Conservation (phyloP, 1,140 invertebrate species). For the Neodiprion lecontei region DNA sequence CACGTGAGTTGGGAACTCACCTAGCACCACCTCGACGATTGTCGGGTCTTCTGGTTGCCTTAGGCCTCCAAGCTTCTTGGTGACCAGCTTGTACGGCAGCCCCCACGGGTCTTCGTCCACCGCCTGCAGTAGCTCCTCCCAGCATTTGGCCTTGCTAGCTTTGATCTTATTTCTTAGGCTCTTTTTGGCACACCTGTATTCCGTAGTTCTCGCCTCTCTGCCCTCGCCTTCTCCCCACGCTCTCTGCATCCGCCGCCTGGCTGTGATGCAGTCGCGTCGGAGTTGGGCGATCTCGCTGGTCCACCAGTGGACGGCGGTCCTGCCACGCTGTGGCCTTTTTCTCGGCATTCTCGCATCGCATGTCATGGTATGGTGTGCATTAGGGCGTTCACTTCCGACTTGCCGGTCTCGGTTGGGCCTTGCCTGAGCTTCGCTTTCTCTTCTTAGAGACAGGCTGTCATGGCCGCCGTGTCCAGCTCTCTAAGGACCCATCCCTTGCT, state of each 20-base stretch:
- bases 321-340: too few species aligned
- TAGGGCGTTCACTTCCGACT: constrained; percentile 28
- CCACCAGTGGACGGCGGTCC: too few species aligned
- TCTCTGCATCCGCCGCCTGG: too few species aligned
- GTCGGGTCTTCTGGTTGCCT: not conserved
- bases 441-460: constrained; percentile 12
- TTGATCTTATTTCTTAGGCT: constrained; percentile 11
- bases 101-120: too few species aligned
- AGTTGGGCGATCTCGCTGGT: constrained; percentile 28
- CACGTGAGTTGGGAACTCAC: constrained; percentile 5
- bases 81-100: too few species aligned
- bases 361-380: too few species aligned
- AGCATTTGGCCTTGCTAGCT: too few species aligned
- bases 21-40: constrained; percentile 28
- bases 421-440: constrained; percentile 13
- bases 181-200: constrained; percentile 24
- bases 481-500: constrained; percentile 18
- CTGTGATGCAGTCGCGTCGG: constrained; percentile 24
- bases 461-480: constrained; percentile 17
- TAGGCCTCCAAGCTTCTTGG: too few species aligned
- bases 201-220: not conserved
- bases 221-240: too few species aligned
- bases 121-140: too few species aligned
- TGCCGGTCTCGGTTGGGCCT: not conserved
- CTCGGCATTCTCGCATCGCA: too few species aligned